phyloP scores from a whole-genome alignment of 2,797 vertebrate genomes.

The Aeoliscus strigatus region DNA sequence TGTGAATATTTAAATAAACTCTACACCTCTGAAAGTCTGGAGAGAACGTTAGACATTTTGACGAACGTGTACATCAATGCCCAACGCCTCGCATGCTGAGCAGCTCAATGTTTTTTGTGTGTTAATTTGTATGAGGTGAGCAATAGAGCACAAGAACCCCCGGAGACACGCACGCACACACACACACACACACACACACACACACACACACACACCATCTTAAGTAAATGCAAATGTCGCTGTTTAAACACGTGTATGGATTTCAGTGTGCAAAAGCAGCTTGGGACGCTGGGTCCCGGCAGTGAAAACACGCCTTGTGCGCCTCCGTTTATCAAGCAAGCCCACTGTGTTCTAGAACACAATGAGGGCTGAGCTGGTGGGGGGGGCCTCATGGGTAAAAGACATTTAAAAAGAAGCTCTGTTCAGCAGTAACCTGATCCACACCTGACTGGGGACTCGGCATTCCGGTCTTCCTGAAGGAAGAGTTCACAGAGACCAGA shows the following conservation, averaged over 20 bases:
- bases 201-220: too few relatives aligned
- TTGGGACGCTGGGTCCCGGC: constrained; percentile 5
- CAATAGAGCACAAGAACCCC: too few relatives aligned
- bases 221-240: constrained; percentile 12
- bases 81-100: constrained; percentile 33
- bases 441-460: constrained; percentile 68
- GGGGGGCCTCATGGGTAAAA: constrained; percentile 71
- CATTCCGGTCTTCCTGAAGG: constrained; percentile 67
- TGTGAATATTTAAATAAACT: background rate
- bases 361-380: constrained; percentile 70
- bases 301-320: constrained; percentile 49
- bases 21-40: too few relatives aligned
- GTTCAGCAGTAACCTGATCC: constrained; percentile 78
- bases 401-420: constrained; percentile 80
- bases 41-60: too few relatives aligned
- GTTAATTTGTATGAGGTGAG: too few relatives aligned
- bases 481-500: constrained; percentile 63
- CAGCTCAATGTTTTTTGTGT: constrained; percentile 50
- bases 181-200: too few relatives aligned
- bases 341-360: constrained; percentile 51
- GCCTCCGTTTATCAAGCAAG: constrained; percentile 38
- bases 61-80: constrained; percentile 27
- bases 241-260: background rate
- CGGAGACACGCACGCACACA: too few relatives aligned
- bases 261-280: background rate